Evolutionary conservation across 92 coral and sea anemone genomes (phyloP).

Genomic region (Plumapathes pennacea): DNA sequence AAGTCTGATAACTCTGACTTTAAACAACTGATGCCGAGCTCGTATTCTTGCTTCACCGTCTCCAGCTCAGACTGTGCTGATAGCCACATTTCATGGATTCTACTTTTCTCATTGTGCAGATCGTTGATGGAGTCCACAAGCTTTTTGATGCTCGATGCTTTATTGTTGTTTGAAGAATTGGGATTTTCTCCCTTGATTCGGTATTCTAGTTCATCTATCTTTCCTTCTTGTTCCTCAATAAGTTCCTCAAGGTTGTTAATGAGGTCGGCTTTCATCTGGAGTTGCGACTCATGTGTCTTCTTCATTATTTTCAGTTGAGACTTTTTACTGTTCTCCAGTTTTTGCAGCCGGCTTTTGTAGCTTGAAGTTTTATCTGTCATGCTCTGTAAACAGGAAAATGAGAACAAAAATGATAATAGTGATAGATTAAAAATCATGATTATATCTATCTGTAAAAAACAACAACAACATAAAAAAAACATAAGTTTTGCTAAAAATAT

Average conservation of each 20-base stretch:
- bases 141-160: slow-evolving; percentile 72
- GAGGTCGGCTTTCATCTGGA: slow-evolving; percentile 82
- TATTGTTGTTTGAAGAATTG: slow-evolving; percentile 23
- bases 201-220: slow-evolving; percentile 62
- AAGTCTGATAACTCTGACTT: slow-evolving; percentile 62
- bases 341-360: slow-evolving; percentile 73
- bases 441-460: background rate
- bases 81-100: slow-evolving; percentile 78
- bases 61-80: slow-evolving; percentile 92
- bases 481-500: too few relatives aligned
- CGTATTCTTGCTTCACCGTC: slow-evolving; percentile 67
- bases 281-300: slow-evolving; percentile 88
- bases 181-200: slow-evolving; percentile 66
- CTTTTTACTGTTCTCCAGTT: slow-evolving; percentile 85
- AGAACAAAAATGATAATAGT: background rate
- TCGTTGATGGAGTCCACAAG: slow-evolving; percentile 83
- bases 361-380: slow-evolving; percentile 85
- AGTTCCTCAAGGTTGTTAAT: slow-evolving; percentile 82
- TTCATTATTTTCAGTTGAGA: slow-evolving; percentile 92
- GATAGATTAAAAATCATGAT: background rate
- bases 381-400: slow-evolving; percentile 52
- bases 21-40: slow-evolving; percentile 39
- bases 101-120: slow-evolving; percentile 74
- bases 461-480: too few relatives aligned
- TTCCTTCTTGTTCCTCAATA: slow-evolving; percentile 81